Evolutionary conservation across 2,888 invertebrate genomes (phyloP), one percentile per base, ranked within the genome.

Genomic region (Sarcophaga variegata): DNA sequence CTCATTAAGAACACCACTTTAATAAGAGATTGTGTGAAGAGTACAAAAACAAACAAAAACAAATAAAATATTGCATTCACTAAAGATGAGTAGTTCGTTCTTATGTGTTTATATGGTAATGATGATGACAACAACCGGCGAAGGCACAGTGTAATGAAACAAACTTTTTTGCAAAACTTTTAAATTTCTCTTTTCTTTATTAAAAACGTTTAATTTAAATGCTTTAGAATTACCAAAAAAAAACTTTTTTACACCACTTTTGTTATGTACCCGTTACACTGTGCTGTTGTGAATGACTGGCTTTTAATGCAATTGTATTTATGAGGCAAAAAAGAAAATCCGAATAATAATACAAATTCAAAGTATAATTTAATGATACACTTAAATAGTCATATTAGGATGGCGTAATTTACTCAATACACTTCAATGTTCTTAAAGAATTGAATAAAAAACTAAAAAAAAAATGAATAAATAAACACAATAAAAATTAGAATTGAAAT

Each of bases 321-420:
- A 0, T 54, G 4, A 45, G 37, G 54, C 63, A 64, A 71, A 22
- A 25, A 12, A 14, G 49, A 47, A 54, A 69, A 45, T 54, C 20
- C 10, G 6, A 63, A 47, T 54, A 54, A 17, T 54, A 69, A 25
- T 37, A 45, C 47, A 20, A 74, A 45, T 17, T 54, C 17, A 54
- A 54, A 54, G 4, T 54, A 54, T 54, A 54, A 54, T 54, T 54
- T 54, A 59, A 79, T 79, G 79, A 75, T 83, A 83, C 70, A 79
- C 64, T 71, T 54, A 59, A 75, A 70, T 70, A 74, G 75, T 69
- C 74, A 83, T 27, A 69, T 74, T 63, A 47, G 54, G 62, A 84
- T 79, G 75, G 76, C 76, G 80, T 84, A 84, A 84, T 80, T 80
- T 75, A 14, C 62, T 79, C 45, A 63, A 54, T 71, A 63, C 20